Base-by-base conservation (phyloP, 2,888 invertebrate species). In the Tholera decimalis region DNA sequence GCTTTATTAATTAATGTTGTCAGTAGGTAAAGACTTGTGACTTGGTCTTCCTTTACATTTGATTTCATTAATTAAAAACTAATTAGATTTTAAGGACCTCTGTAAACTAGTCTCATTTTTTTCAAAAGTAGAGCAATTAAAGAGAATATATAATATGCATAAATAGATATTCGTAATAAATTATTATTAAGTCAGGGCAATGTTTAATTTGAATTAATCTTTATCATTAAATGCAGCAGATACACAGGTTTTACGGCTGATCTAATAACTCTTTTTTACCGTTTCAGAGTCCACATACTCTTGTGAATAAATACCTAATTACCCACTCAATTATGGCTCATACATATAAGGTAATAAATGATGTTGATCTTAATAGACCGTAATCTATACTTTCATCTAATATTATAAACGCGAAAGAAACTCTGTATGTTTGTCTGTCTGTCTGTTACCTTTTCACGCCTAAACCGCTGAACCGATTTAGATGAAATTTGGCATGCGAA, bases 51-150 rank as follows among this genome's bases (percentile, higher is more conserved):
- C 59, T 50, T 59, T 44, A 41, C 13, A 28, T 41, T 62, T 22
- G 39, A 47, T 30, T 55, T 54, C 15, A 56, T 46, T 62, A 26
- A 57, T 53, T 51, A 60, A 47, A 35, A 53, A 56, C 49, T 54
- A 54, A 46, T 54, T 50, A 20, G 11, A 33, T 39, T 11, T 41
- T 30, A 8, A 24, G n/a, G n/a, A 9, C 9, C 13, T 39, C 8
- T 33, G 9, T 15, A 41, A 62, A 61, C 59, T 54, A 43, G 46
- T 49, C 28, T 50, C 9, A 20, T n/a, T n/a, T 39, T 59, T 58
- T 28, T 24, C 9, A 60, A 33, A 30, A 33, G 3, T 6, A n/a
- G 11, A 35, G 51, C 33, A 11, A 49, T 47, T 2, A 18, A 47
- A 37, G n/a, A n/a, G n/a, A n/a, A n/a, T n/a, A n/a, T n/a, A n/a